Evolutionary conservation across 2,888 invertebrate species (phyloP).

Genomic region (Bombylius major): DNA sequence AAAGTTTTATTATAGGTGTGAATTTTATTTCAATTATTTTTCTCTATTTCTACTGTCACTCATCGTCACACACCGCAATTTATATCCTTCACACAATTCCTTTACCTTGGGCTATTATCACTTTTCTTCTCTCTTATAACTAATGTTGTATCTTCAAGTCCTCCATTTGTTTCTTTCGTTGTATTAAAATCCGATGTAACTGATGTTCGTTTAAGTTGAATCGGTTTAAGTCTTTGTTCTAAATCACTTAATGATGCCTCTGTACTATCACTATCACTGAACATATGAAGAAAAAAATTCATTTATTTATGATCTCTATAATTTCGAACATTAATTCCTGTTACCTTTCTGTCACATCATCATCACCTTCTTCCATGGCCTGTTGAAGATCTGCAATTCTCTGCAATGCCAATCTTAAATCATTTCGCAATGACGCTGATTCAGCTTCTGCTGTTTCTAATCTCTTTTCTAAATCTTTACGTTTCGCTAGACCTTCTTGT

Average conservation of each 20-base stretch:
- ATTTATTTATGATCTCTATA: neutral
- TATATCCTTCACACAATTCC: neutral
- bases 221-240: slow-evolving; percentile 32
- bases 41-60: neutral
- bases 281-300: neutral
- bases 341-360: slow-evolving; percentile 39
- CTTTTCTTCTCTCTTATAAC: slow-evolving; percentile 30
- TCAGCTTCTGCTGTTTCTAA: slow-evolving; percentile 59
- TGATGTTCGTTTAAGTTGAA: slow-evolving; percentile 28
- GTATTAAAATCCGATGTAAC: slow-evolving; percentile 10
- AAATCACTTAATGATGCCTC: slow-evolving; percentile 32
- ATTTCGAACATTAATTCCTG: neutral
- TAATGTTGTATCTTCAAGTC: slow-evolving; percentile 27
- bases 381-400: slow-evolving; percentile 85
- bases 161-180: slow-evolving; percentile 15
- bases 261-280: slow-evolving; percentile 17
- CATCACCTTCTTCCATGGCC: slow-evolving; percentile 79
- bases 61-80: too few species aligned
- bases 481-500: slow-evolving; percentile 58
- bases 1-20: too few species aligned
- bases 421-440: slow-evolving; percentile 57
- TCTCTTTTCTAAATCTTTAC: slow-evolving; percentile 63
- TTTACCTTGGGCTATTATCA: slow-evolving; percentile 36
- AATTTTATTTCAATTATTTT: too few species aligned
- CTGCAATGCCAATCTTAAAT: slow-evolving; percentile 76